These are phyloP conservation scores for Apolygus lucorum DNA, from an alignment of 1,140 invertebrate species.

Conservation along the genomic window DNA sequence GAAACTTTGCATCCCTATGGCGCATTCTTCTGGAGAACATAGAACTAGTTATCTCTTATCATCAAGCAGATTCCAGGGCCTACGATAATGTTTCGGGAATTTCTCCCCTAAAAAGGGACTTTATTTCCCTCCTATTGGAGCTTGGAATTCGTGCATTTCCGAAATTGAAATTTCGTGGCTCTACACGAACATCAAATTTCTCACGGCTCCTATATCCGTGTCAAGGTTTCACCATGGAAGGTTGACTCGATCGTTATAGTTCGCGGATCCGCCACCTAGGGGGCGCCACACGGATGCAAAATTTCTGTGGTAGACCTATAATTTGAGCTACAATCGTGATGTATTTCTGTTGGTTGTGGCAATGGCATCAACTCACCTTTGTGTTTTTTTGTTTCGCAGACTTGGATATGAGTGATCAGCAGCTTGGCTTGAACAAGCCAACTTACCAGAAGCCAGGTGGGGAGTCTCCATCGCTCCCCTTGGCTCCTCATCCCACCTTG, in stretches of 20 bases:
- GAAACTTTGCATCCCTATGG: too few relatives aligned
- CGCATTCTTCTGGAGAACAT: too few relatives aligned
- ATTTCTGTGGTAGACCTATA: not conserved
- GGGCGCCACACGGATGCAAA: not conserved
- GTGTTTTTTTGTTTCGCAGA: conserved; percentile 18
- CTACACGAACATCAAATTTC: too few relatives aligned
- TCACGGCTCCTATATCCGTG: too few relatives aligned
- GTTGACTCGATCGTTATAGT: not conserved
- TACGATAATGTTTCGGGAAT: too few relatives aligned
- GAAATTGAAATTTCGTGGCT: too few relatives aligned
- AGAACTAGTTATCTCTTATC: too few relatives aligned
- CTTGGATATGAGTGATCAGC: conserved; percentile 26
- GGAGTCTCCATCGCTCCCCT: conserved; percentile 25
- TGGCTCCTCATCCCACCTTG: conserved; percentile 22
- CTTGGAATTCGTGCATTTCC: too few relatives aligned
- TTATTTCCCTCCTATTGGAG: too few relatives aligned
- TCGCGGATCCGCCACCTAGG: not conserved
- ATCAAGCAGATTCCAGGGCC: too few relatives aligned
- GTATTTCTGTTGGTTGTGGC: not conserved
- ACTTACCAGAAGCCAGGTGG: conserved; percentile 1
- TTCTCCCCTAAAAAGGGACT: too few relatives aligned
- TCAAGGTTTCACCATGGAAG: too few relatives aligned
- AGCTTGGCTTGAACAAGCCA: conserved; percentile 26
- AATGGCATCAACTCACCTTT: not conserved
- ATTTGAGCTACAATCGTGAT: not conserved